phyloP scores from a whole-genome alignment of 2,797 vertebrate genomes.

The Fratercula arctica region DNA sequence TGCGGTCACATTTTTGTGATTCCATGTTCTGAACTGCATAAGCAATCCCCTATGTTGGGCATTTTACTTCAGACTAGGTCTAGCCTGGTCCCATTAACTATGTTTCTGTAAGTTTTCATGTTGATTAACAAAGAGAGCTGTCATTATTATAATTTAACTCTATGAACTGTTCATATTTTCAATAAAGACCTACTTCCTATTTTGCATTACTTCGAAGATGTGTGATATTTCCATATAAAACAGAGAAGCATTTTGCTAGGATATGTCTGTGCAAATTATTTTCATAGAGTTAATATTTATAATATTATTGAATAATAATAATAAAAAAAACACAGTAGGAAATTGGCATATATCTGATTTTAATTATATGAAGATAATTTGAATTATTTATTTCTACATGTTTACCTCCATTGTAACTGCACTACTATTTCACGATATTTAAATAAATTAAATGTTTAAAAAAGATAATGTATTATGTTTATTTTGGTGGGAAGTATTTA shows the following conservation, averaged over 20 bases:
- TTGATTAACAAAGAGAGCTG: not conserved
- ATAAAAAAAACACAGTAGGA: not conserved
- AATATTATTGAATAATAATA: not conserved
- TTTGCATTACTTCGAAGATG: not conserved
- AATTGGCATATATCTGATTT: not conserved
- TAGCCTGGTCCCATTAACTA: not conserved
- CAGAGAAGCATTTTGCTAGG: not conserved
- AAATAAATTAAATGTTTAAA: not conserved
- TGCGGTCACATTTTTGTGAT: not conserved
- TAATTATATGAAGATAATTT: not conserved
- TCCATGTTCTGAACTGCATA: not conserved
- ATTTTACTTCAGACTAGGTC: not conserved
- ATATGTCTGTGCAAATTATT: not conserved
- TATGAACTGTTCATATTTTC: not conserved
- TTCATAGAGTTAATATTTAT: not conserved
- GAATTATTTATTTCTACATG: not conserved
- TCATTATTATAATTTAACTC: not conserved
- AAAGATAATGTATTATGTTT: not conserved
- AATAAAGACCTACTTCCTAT: not conserved
- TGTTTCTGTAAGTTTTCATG: not conserved
- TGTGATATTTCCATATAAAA: not conserved
- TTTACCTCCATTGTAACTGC: not conserved
- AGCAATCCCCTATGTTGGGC: fast-evolving
- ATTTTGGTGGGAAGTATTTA: not conserved
- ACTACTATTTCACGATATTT: not conserved